These are phyloP conservation scores for Columba livia DNA, from an alignment of 2,113 vertebrate species.

Conservation along the genomic window DNA sequence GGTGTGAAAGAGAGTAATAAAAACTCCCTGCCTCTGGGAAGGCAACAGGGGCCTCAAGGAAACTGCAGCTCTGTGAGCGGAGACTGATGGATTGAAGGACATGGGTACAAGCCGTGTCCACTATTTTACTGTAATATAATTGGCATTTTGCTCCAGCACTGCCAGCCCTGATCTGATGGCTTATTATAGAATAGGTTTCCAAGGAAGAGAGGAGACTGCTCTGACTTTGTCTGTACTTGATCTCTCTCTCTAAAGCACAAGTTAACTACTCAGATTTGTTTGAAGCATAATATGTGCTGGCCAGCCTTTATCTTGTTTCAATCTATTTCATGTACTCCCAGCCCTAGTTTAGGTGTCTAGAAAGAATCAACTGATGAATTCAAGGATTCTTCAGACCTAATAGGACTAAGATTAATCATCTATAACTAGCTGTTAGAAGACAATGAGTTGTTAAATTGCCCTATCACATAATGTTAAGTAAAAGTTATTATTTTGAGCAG, in stretches of 20 bases:
- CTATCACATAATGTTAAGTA: neutral
- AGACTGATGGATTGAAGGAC: neutral
- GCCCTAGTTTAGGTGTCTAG: neutral
- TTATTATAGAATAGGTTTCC: neutral
- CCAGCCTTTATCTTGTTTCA: neutral
- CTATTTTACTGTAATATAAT: neutral
- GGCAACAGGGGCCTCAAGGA: neutral
- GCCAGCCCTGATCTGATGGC: neutral
- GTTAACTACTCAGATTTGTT: neutral
- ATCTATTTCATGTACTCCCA: neutral
- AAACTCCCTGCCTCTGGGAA: neutral
- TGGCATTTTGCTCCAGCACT: neutral
- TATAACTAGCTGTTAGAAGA: slow-evolving; percentile 15
- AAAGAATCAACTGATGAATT: neutral
- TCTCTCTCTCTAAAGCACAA: neutral
- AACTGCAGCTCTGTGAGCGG: neutral
- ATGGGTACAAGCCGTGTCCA: rapidly evolving
- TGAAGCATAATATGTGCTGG: neutral
- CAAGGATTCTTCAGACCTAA: neutral
- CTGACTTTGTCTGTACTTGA: neutral
- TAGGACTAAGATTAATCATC: slow-evolving; percentile 10
- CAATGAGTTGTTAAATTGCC: slow-evolving; percentile 37
- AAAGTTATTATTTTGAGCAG: slow-evolving; percentile 15
- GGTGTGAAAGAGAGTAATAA: neutral
- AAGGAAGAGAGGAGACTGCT: neutral